Conservation (phyloP, 2,888 invertebrate genomes). For the Coenonympha arcania region DNA sequence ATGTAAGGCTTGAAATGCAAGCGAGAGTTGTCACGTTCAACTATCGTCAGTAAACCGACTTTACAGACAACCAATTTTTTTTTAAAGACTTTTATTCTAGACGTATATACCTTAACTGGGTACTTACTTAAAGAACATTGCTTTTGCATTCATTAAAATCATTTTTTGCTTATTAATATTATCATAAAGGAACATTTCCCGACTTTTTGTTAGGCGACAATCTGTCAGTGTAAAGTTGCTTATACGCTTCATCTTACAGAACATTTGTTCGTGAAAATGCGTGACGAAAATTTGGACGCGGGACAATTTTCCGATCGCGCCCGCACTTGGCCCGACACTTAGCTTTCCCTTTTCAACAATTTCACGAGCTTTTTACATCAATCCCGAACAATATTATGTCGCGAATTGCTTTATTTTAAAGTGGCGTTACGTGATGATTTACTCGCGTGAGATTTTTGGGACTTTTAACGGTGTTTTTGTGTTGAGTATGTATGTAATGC, state of each 20-base stretch:
- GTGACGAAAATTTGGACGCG: constrained; percentile 68
- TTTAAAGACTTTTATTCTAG: too few species aligned
- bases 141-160: background rate
- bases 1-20: too few species aligned
- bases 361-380: constrained; percentile 70
- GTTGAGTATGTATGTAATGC: background rate
- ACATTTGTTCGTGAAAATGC: constrained; percentile 69
- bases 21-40: too few species aligned
- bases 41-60: too few species aligned
- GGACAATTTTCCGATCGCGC: constrained; percentile 64
- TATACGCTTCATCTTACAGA: constrained; percentile 62
- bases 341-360: constrained; percentile 73
- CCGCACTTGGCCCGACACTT: constrained; percentile 60
- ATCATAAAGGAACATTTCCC: too few species aligned
- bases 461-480: background rate
- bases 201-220: background rate
- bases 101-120: too few species aligned
- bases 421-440: constrained; percentile 22
- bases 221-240: background rate
- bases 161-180: background rate
- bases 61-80: too few species aligned
- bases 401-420: constrained; percentile 24
- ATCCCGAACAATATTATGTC: constrained; percentile 63
- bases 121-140: too few species aligned
- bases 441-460: constrained; percentile 1